Evolutionary conservation across 1,140 invertebrate species (phyloP).

Genomic region (Saxidomus purpurata): DNA sequence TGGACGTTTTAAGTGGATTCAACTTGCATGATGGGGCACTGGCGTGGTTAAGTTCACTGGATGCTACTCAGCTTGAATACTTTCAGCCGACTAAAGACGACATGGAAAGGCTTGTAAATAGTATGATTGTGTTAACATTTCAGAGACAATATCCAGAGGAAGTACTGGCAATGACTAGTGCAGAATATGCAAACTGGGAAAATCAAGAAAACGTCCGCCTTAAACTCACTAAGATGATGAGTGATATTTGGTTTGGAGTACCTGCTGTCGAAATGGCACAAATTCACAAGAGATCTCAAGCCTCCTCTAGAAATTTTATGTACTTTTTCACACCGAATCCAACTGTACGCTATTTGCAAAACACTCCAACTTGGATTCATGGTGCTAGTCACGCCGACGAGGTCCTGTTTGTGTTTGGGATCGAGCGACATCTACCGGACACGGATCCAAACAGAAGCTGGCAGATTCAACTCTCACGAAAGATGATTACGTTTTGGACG

Average conservation of each 20-base stretch:
- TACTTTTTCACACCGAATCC: background rate
- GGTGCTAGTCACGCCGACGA: constrained; percentile 13
- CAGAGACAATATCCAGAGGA: background rate
- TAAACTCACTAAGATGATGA: background rate
- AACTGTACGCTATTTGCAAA: background rate
- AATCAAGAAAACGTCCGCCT: too few species aligned
- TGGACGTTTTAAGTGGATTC: constrained; percentile 50
- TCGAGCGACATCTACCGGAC: background rate
- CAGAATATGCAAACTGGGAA: too few species aligned
- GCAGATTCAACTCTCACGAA: background rate
- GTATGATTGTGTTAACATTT: background rate
- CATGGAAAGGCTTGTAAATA: background rate
- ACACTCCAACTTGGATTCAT: constrained; percentile 2
- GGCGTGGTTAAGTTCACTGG: too few species aligned
- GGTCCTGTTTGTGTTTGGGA: background rate
- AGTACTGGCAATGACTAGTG: constrained; percentile 5
- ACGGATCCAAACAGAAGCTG: background rate
- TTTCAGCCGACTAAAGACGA: background rate
- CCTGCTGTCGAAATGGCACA: background rate
- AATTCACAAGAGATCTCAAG: background rate
- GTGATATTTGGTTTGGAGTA: background rate
- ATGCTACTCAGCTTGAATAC: background rate
- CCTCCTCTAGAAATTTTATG: background rate
- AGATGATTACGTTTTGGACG: constrained; percentile 26
- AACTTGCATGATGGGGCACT: constrained; percentile 47